Percentiles rank a stretch among this genome's conserved stretches.
Evolutionary conservation across 2,113 vertebrate genomes (phyloP).

Genomic region (Syngnathus scovelli): DNA sequence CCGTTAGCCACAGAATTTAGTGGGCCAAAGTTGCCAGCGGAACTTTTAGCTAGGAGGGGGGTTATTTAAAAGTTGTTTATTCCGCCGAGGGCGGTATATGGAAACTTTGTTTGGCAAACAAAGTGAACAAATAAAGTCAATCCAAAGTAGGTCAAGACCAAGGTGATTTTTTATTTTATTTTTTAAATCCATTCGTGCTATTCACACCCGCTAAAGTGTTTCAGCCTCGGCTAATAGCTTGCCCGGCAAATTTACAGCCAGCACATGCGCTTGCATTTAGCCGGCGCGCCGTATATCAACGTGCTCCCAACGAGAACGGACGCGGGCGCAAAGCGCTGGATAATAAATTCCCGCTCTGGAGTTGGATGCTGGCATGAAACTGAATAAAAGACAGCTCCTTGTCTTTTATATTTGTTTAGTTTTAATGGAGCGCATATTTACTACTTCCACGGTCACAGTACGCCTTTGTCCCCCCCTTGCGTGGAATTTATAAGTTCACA

Average conservation of each 20-base stretch:
- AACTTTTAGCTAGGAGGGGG: not conserved
- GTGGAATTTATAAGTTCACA: not conserved
- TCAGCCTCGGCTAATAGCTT: conserved; percentile 41
- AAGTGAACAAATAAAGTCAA: too few relatives aligned
- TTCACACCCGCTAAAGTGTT: conserved; percentile 29
- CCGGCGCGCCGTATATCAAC: conserved; percentile 44
- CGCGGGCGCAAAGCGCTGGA: conserved; percentile 1
- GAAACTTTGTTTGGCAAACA: not conserved
- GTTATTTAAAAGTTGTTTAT: not conserved
- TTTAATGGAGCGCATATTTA: not conserved
- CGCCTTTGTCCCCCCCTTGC: not conserved
- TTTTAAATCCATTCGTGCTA: conserved; percentile 10
- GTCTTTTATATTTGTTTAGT: conserved; percentile 10
- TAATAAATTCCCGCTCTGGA: conserved; percentile 9
- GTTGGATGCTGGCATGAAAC: conserved; percentile 6
- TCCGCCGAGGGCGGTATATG: not conserved
- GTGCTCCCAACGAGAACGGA: conserved; percentile 6
- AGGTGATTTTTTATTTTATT: conserved; percentile 16
- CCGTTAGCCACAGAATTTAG: not conserved
- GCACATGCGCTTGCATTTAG: conserved; percentile 48
- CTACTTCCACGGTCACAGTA: not conserved
- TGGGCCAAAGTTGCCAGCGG: not conserved
- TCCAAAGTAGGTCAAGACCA: not conserved
- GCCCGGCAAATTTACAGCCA: conserved; percentile 60
- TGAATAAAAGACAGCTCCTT: conserved; percentile 16